Base-by-base conservation (phyloP, 2,797 vertebrate genomes). In the Sebastes matsubarae region DNA sequence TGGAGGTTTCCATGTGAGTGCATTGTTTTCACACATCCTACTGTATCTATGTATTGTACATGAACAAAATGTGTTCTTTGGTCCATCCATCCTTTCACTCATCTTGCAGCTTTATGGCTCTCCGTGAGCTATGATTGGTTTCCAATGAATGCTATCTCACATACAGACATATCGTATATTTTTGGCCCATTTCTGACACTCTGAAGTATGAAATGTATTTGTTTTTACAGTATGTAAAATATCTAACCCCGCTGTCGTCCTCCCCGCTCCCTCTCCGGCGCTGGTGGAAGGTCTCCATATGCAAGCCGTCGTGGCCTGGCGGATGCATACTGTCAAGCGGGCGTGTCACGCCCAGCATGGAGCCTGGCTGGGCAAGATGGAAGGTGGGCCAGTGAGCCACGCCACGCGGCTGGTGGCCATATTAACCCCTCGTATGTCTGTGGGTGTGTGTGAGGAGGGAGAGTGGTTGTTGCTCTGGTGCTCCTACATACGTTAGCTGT, bases 231-330 rank as follows among this genome's bases (percentile, higher is more conserved):
- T 38, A 12, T n/a, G n/a, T 46, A 46, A 46, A 46, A 46, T 55
- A 60, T 63, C 59, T 52, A n/a, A 20, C 72, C 30, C 20, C 90
- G 57, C 91, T 87, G 86, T 90, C 29, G 86, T 90, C 29, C 60
- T 67, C 58, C 55, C 29, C 59, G 42, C 25, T 18, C 22, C 18
- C 20, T 80, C 93, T 87, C 93, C 92, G 91, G 94, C 93, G 91
- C 94, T 93, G 92, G 95, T 92, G 94, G 96, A 97, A 95, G 96
- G 95, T 96, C 97, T 97, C 96, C 97, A 97, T 98, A 98, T 97
- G 97, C 95, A 93, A 95, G 96, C 96, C 93, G 94, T 96, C 95
- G 92, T 95, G 96, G 96, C 97, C 95, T 82, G 95, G 96, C 95
- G 95, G 96, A 97, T 97, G 96, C 96, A 96, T 96, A 96, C 95